Evolutionary conservation across 2,888 invertebrate genomes (phyloP), one percentile per base, ranked within the genome.

Genomic region (Noctua fimbriata): DNA sequence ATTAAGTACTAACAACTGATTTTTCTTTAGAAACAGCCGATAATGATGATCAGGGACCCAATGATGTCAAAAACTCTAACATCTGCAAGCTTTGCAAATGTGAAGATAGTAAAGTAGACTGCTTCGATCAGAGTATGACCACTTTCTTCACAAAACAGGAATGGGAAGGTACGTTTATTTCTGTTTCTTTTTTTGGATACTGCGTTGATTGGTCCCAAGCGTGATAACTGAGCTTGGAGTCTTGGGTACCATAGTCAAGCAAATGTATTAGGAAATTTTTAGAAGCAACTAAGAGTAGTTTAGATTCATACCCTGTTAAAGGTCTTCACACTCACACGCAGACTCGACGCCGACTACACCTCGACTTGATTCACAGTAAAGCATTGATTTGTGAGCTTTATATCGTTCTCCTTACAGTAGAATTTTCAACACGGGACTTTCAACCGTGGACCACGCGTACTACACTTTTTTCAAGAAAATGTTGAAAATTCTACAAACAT

Each of bases 31-130:
- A 76, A 0, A 80, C 88, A 6, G 7, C 41, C 5, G 21, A 44
- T 44, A 67, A 67, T 67, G 44, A 67, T n/a, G n/a, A 0, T 41
- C 41, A 52, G 24, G 3, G 55, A 12, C 28, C 85, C 1, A 76
- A 32, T 24, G 90, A 7, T 82, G 89, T 1, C 89, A 92, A 16
- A 89, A 90, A 41, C 67, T 92, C 94, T 0, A 96, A 95, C 2
- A 94, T 98, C 44, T 98, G 98, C 90, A 95, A 96, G 72, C 94
- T 95, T 75, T 98, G 98, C 86, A 90, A 88, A 0, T 98, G 98
- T 83, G 93, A 95, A 71, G 92, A 95, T 18, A 93, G 93, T 2
- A 94, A 95, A 32, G 95, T 98, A 6, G 95, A 98, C 88, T 98
- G 98, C 83, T 96, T 95, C 16, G 95, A 96, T 21, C 95, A 94